Evolutionary conservation across 2,113 vertebrate species (phyloP).

Genomic region (Elephantulus edwardii): DNA sequence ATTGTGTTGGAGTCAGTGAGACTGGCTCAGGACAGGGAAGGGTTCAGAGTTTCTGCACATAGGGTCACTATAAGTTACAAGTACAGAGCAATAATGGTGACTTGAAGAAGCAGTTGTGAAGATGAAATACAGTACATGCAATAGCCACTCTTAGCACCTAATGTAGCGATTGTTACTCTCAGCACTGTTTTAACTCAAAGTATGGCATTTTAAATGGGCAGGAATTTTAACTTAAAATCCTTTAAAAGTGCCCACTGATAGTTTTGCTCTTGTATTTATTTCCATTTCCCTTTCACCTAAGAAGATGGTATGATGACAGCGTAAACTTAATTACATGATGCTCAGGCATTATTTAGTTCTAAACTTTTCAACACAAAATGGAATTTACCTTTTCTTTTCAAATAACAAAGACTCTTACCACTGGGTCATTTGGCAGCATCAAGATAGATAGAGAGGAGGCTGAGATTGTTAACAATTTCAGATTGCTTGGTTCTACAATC

Average conservation of each 20-base stretch:
- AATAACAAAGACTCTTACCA: too few species aligned
- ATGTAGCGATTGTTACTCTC: background rate
- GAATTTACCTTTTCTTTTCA: background rate
- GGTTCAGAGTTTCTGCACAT: too few species aligned
- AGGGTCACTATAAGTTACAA: too few species aligned
- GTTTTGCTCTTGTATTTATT: background rate
- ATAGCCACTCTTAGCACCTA: background rate
- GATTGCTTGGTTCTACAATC: too few species aligned
- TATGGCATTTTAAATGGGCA: background rate
- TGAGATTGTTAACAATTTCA: too few species aligned
- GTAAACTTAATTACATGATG: background rate
- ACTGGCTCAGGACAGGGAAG: too few species aligned
- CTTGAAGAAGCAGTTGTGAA: background rate
- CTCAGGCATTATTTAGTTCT: background rate
- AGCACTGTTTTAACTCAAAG: background rate
- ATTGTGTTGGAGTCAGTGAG: too few species aligned
- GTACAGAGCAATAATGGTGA: too few species aligned
- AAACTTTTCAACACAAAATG: background rate
- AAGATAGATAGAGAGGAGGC: too few species aligned
- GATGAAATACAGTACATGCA: background rate
- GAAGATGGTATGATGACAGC: background rate
- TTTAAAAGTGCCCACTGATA: background rate
- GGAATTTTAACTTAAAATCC: constrained; percentile 19
- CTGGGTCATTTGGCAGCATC: too few species aligned
- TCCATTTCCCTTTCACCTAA: background rate